Evolutionary conservation across 2,888 invertebrate species (phyloP), one percentile per base, ranked within the genome.

Genomic region (Palloptera scutellata): DNA sequence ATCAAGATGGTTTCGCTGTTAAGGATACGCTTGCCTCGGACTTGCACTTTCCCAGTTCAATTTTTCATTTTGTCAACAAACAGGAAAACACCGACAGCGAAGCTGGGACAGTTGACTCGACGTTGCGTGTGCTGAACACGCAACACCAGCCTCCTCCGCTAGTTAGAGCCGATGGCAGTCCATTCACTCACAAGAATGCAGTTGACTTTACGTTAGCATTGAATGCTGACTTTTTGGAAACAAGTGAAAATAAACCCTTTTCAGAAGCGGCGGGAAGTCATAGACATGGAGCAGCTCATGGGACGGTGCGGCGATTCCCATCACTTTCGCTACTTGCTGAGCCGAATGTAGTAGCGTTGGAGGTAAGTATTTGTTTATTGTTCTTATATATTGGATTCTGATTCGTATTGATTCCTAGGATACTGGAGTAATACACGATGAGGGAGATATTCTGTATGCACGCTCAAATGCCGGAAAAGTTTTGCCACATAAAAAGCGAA

Each of bases 401-500:
- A 13, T 15, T 15, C 13, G 30, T 66, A 13, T 53, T 20, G 45
- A 13, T 64, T 63, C 40, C 54, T 63, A 54, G 20, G 71, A 70
- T 52, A 67, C 63, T 10, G 64, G 17, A 55, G 72, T 66, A 10
- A 68, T 74, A 63, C 69, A 74, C 52, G 74, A 71, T 4, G 77
- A 76, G 19, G 78, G 76, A 19, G 68, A 71, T 64, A 68, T 79
- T 8, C 57, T 66, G 12, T 78, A 76, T 42, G 70, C 73, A 17
- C 70, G 70, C n/a, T 72, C 70, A 9, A 66, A 70, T 60, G 77
- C 83, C 65, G 90, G 90, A 73, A 91, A 92, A 82, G 91, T 91
- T 72, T 84, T 95, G 67, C 95, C 95, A 0, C 95, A 95, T 81
- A 95, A 95, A 82, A 95, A 95, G 81, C 87, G 95, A 67, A 94